A percentile compares a stretch with the other conserved stretches of the same genome.
phyloP scores from a whole-genome alignment of 2,113 vertebrate genomes.

The Eolophus roseicapilla region DNA sequence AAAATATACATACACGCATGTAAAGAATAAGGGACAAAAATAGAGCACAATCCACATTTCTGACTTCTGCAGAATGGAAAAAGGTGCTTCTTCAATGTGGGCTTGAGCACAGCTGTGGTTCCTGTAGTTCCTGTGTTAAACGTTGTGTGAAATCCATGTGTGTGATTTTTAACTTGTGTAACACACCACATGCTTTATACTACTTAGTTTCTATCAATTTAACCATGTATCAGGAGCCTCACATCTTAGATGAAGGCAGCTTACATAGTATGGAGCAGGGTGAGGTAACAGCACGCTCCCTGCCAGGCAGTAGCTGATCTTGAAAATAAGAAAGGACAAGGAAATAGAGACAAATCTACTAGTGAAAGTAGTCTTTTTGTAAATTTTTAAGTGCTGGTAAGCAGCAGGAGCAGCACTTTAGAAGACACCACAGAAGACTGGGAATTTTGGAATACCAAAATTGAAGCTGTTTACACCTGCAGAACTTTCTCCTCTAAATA shows the following conservation, averaged over 20 bases:
- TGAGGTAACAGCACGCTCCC: neutral
- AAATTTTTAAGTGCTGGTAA: neutral
- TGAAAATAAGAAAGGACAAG: conserved; percentile 2
- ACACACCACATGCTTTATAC: neutral
- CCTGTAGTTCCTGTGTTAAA: neutral
- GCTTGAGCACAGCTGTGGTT: neutral
- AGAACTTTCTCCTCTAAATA: neutral
- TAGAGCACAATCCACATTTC: neutral
- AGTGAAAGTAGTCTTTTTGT: neutral
- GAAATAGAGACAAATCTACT: neutral
- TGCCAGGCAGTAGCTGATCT: neutral
- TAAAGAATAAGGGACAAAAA: conserved; percentile 12
- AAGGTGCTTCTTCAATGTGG: neutral
- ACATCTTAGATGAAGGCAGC: conserved; percentile 4
- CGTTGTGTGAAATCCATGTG: neutral
- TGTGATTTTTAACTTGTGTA: conserved; percentile 32
- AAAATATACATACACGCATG: neutral
- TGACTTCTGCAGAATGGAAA: neutral
- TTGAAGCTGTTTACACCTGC: neutral
- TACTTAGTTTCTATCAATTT: conserved; percentile 19
- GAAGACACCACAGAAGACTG: neutral
- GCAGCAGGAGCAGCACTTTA: neutral
- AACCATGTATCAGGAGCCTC: conserved; percentile 23
- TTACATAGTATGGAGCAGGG: neutral
- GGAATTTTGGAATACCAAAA: neutral